Base-by-base conservation (phyloP, 2,888 invertebrate species). In the Meghimatium bilineatum region DNA sequence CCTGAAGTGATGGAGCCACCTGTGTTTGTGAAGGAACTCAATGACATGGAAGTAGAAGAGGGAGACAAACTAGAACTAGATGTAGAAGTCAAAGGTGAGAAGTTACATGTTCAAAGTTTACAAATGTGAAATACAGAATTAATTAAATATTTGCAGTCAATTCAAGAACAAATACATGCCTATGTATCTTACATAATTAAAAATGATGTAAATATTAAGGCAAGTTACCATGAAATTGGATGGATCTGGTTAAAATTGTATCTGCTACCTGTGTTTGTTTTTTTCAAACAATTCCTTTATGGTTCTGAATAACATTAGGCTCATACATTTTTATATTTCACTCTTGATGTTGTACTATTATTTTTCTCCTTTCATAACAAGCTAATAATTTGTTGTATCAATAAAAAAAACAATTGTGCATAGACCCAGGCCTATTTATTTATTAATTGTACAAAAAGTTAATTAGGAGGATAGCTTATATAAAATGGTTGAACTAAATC, bases 61-160 rank as follows among this genome's bases (percentile, higher is more conserved):
- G 97, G 97, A 0, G 97, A 97, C 91, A 95, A 96, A 0, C 95
- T 97, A 2, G 96, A 96, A 80, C 95, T 99, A 87, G 97, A 88
- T 66, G 91, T 91, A 17, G 89, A 91, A 88, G 72, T 74, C 72
- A 74, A 74, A 74, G 72, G 72, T 74, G 26, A 74, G 23, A 14
- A 29, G 49, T n/a, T n/a, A n/a, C n/a, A 14, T 29, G 12, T 49
- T 17, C 1, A 49, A 74, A 29, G n/a, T 44, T 26, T n/a, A 29
- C 29, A 63, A 63, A 44, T 44, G 44, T 44, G 44, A 44, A 26
- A 26, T 23, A n/a, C 1, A n/a, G n/a, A 56, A 10, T 63, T 2
- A 63, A 63, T 23, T 17, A 63, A n/a, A 63, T n/a, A 63, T n/a
- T 12, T 2, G 3, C 56, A 23, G 3, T 23, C 12, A 63, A n/a